Conservation (phyloP, 2,113 vertebrate species). For the Brachypteracias leptosomus region DNA sequence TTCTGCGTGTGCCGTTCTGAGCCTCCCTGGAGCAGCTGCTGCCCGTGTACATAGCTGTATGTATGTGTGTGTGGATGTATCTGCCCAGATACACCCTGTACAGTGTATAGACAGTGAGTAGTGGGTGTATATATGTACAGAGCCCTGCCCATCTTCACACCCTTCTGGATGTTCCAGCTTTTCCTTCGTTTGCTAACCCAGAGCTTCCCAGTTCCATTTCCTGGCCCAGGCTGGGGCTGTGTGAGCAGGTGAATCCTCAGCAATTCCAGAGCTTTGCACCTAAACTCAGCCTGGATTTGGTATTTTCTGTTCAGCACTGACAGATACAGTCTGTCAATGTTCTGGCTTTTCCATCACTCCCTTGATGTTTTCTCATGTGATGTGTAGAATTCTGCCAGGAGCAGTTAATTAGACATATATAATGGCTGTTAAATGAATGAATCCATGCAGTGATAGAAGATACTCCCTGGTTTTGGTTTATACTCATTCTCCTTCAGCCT, state of each 20-base stretch:
- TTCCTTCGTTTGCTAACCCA: slow-evolving; percentile 16
- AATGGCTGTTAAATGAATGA: not conserved
- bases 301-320: not conserved
- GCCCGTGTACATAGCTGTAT: slow-evolving; percentile 63
- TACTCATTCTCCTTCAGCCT: not conserved
- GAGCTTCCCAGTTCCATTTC: slow-evolving; percentile 18
- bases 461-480: not conserved
- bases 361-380: not conserved
- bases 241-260: not conserved
- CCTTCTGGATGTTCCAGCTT: not conserved
- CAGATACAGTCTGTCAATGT: not conserved
- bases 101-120: slow-evolving; percentile 68
- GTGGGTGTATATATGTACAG: slow-evolving; percentile 75
- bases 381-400: not conserved
- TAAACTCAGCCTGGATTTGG: not conserved
- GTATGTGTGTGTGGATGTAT: slow-evolving; percentile 70
- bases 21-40: slow-evolving; percentile 1
- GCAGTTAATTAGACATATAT: not conserved
- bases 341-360: slow-evolving; percentile 2
- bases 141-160: slow-evolving; percentile 12
- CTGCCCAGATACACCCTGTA: slow-evolving; percentile 61
- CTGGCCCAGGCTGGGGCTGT: not conserved
- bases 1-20: slow-evolving; percentile 15
- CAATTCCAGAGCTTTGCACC: not conserved
- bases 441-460: not conserved